phyloP scores from a whole-genome alignment of 1,140 invertebrate species.

The Hylaeus anthracinus region DNA sequence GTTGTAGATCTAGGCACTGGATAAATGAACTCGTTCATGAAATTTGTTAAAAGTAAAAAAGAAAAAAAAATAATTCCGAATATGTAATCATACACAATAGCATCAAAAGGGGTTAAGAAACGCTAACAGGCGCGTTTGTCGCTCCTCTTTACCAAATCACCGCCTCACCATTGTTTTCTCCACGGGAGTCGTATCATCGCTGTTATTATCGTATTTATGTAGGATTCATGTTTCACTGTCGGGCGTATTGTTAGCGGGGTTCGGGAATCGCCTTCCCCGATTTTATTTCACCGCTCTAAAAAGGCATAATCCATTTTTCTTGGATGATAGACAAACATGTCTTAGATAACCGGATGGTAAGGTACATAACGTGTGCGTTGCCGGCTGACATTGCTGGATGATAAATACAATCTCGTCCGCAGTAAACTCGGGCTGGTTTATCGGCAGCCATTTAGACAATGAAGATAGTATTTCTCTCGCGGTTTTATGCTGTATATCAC shows the following conservation, averaged over 20 bases:
- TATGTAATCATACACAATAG: no score
- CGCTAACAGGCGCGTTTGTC: neutral
- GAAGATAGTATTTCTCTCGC: constrained; percentile 78
- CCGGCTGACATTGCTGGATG: constrained; percentile 64
- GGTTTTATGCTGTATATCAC: constrained; percentile 75
- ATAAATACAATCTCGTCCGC: constrained; percentile 76
- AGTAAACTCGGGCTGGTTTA: constrained; percentile 74
- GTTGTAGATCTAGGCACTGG: no score
- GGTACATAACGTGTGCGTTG: constrained; percentile 59
- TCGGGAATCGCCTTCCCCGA: neutral
- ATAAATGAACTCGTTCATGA: no score
- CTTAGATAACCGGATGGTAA: constrained; percentile 65
- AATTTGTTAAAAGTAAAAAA: no score
- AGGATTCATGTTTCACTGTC: neutral
- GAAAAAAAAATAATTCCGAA: no score
- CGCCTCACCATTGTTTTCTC: neutral
- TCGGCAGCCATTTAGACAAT: constrained; percentile 78
- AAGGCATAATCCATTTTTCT: constrained; percentile 61
- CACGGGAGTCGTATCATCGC: neutral
- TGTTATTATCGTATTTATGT: neutral
- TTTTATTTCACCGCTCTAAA: constrained; percentile 35
- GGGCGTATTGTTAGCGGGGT: neutral
- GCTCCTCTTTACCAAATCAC: neutral
- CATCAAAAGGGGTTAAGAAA: no score
- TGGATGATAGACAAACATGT: constrained; percentile 59